Evolutionary conservation across 2,888 invertebrate genomes (phyloP), one percentile per base, ranked within the genome.

Genomic region (Ethmia dodecea): DNA sequence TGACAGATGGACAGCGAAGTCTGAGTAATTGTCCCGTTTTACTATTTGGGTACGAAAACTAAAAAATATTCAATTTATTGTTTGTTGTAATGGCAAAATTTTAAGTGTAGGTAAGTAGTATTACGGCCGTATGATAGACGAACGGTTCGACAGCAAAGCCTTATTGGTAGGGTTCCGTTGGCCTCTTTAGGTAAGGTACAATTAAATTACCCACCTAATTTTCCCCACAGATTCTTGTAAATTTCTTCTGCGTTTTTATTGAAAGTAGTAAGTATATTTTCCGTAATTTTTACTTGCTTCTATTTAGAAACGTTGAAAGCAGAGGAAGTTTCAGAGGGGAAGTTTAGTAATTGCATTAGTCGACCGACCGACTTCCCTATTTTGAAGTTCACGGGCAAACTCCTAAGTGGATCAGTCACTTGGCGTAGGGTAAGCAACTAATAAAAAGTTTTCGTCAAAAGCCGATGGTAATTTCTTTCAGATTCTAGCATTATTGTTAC

Each of bases 341-440:
- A 66, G 47, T 57, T 60, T 35, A 36, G 56, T 67, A 70, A 73
- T 70, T 64, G 59, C 61, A 57, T 73, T 70, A 72, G 58, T 48
- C 52, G 57, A 54, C 52, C 52, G 43, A 45, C 48, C 52, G 51
- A 53, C 49, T 65, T 62, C 53, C 61, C 57, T 63, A 68, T 69
- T 64, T 68, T 63, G 61, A 67, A 73, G 64, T 66, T 72, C 58
- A 62, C 42, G 46, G 52, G 42, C 47, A 41, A 70, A 73, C 53
- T 73, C 58, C 31, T 32, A 73, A 71, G 67, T 67, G 59, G 72
- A 69, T 65, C 60, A 63, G 56, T 58, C 64, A 55, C 52, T 53
- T 43, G 52, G 38, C 47, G 49, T 43, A 33, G 31, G 34, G 42
- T 39, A 40, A 42, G 40, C 39, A 42, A 48, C 49, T 49, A 52